Evolutionary conservation across 64 coral and sea anemone genomes (phyloP), one percentile per base, ranked within the genome.

Genomic region (Dendronephthya gigantea): DNA sequence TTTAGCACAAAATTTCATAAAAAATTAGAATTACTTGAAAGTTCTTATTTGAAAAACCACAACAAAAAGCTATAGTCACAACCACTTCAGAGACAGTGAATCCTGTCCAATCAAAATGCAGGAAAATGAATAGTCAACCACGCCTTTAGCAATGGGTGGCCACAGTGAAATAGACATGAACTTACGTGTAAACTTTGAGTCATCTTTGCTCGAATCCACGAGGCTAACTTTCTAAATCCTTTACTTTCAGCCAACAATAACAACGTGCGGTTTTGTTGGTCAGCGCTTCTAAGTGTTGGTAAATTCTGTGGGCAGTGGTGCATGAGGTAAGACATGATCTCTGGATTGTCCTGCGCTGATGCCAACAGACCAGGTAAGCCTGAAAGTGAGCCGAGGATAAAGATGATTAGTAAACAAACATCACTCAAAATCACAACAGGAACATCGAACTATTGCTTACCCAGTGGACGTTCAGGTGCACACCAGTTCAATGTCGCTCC

Each of bases 151-250:
- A n/a, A n/a, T n/a, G n/a, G n/a, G n/a, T n/a, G n/a, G n/a, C n/a
- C n/a, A n/a, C n/a, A n/a, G n/a, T n/a, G n/a, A n/a, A n/a, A n/a
- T 39, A 33, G 1, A 19, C 2, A 14, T 33, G 1, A 1, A 79
- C 72, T 79, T 79, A 79, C 72, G 36, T 79, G 72, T 12, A 79
- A 39, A 79, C 36, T 79, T 4, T 79, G 36, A 38, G 72, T 79
- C 32, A 79, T 34, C 36, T 79, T 79, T 0, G 72, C 72, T 2
- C 72, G 72, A 33, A 79, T 39, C 72, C 72, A 79, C 10, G 72
- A 29, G 15, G 0, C 1, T 36, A 79, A 34, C 15, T 79, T 34
- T 79, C 72, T 79, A 35, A 34, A 79, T 14, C 72, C 72, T 39
- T 39, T 35, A 36, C 37, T 79, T 34, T 79, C 72, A 34, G 72